Base-by-base conservation (phyloP, 2,888 invertebrate species). In the Celastrina argiolus region DNA sequence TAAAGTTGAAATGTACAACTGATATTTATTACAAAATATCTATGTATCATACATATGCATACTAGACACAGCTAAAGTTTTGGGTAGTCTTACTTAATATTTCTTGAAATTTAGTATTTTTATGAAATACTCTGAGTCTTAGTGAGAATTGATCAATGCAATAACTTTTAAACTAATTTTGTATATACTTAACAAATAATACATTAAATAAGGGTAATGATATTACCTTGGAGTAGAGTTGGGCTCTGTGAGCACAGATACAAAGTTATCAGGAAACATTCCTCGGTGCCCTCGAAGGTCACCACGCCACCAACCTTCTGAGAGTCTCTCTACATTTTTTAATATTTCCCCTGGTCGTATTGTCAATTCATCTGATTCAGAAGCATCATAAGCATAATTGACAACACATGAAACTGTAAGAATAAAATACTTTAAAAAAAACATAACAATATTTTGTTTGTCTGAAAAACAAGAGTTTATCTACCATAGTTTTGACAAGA, bases 201-300 rank as follows among this genome's bases (percentile, higher is more conserved):
- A 4, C 5, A 36, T 7, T 36, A 36, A 36, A 36, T 36, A 36
- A 36, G 6, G 36, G 3, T 36, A 16, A 42, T 59, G 51, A 18
- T 71, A 73, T 78, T 67, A 93, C 92, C 92, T 92, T 69, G 83
- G 70, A 81, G 80, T 79, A 72, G 61, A 59, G 18, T 76, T 76
- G 58, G 83, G 81, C 68, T 89, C 89, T 8, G 80, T 79, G 66
- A 94, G 80, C 72, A 95, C 87, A 74, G 94, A 94, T 22, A 98
- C 98, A 91, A 97, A 98, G 87, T 97, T 98, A 83, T 98, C 97
- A 2, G 98, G 98, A 88, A 98, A 98, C 93, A 98, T 94, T 76
- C 98, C 98, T 70, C 93, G 93, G 77, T 94, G 94, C 68, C 97
- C 96, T 68, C 91, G 92, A 66, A 97, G 88, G 69, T 95, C 95